phyloP scores from a whole-genome alignment of 53 echinoderm and acorn worm species.

The Echinarachnius parma region DNA sequence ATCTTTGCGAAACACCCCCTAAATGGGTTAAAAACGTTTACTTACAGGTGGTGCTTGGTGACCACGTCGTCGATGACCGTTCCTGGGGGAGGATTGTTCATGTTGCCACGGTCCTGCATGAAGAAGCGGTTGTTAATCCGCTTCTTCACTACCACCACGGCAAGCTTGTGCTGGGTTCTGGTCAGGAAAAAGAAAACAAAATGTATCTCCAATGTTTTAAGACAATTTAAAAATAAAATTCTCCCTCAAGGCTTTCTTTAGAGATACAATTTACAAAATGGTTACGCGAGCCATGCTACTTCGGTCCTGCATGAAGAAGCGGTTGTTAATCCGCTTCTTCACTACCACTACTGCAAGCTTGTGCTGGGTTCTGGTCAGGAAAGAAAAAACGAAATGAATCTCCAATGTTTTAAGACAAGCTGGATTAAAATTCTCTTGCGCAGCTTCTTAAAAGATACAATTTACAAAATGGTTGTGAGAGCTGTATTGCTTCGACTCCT shows the following conservation, averaged over 20 bases:
- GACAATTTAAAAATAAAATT: too few species aligned
- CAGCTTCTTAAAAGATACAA: too few species aligned
- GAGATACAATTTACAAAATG: too few species aligned
- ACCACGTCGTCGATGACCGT: slow-evolving; percentile 76
- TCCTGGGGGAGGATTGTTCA: slow-evolving; percentile 85
- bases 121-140: slow-evolving; percentile 93
- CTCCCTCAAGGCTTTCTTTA: too few species aligned
- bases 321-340: slow-evolving; percentile 93
- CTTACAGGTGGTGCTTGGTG: slow-evolving; percentile 66
- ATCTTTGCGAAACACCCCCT: too few species aligned
- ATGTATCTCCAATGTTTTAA: too few species aligned
- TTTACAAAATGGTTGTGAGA: too few species aligned
- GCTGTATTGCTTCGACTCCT: too few species aligned
- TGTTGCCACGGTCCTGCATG: slow-evolving; percentile 10
- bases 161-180: slow-evolving; percentile 41
- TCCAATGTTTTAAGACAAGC: too few species aligned
- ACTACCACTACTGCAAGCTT: slow-evolving; percentile 68
- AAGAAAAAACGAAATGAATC: too few species aligned
- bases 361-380: slow-evolving; percentile 36
- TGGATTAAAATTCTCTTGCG: too few species aligned
- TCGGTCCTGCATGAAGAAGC: slow-evolving; percentile 58
- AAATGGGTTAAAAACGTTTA: slow-evolving; percentile 5
- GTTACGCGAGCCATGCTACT: too few species aligned
- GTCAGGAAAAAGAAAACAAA: not conserved
- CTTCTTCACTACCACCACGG: slow-evolving; percentile 85